Conservation (phyloP, 2,888 invertebrate species). For the Dryocosmus kuriphilus region DNA sequence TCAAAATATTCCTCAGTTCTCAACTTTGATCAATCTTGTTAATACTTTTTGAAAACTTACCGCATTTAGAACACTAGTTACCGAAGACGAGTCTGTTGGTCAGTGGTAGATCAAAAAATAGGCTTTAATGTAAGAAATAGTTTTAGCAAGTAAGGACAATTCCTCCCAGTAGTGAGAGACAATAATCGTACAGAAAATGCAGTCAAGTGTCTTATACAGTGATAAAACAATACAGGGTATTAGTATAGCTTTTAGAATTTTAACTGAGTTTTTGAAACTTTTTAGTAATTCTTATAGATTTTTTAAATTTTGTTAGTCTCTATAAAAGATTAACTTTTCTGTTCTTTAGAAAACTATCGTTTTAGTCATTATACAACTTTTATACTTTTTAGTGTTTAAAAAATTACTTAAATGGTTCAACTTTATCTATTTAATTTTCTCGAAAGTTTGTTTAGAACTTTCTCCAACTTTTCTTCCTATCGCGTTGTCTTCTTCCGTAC, state of each 20-base stretch:
- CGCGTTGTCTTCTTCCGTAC: background rate
- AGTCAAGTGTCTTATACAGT: constrained; percentile 29
- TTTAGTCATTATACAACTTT: background rate
- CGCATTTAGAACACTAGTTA: background rate
- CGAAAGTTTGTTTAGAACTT: background rate
- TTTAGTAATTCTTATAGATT: background rate
- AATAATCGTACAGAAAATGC: background rate
- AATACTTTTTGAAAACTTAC: background rate
- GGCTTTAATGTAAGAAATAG: constrained; percentile 11
- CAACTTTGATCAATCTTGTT: background rate
- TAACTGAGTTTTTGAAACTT: background rate
- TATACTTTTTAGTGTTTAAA: background rate
- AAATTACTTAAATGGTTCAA: too few relatives aligned
- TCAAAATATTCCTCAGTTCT: background rate
- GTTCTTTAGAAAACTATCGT: background rate
- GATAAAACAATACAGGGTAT: constrained; percentile 24
- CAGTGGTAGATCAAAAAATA: constrained; percentile 55
- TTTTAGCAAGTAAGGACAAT: background rate
- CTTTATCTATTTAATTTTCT: background rate
- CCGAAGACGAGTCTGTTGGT: constrained; percentile 50
- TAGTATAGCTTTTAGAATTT: constrained; percentile 23
- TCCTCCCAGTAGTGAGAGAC: constrained; percentile 20
- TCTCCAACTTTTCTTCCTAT: background rate
- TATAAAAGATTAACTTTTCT: background rate
- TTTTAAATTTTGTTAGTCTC: background rate